Evolutionary conservation across 1,140 invertebrate species (phyloP), one percentile per base, ranked within the genome.

Genomic region (Heliconius eleuchia): DNA sequence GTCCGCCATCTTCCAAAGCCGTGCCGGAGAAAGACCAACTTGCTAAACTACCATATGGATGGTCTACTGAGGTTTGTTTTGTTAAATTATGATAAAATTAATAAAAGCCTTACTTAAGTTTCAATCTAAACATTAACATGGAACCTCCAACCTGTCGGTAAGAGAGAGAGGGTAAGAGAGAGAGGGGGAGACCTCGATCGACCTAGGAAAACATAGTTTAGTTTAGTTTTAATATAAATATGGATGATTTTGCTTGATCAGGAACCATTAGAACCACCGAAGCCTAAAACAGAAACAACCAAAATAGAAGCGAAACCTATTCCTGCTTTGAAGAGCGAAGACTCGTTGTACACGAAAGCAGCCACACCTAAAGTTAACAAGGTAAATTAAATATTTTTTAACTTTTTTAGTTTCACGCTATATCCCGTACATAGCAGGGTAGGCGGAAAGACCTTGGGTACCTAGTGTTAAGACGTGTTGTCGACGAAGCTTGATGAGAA

Each of bases 21-120:
- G 94, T 95, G n/a, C 88, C 93, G 5, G 94, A 95, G 75, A 95
- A 95, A 77, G 94, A 95, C 74, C 94, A 95, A 79, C 87, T 95
- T 1, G 94, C 94, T 0, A 95, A 95, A 72, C 80, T 94, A 18
- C 94, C 94, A 0, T 95, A 95, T 83, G 94, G 94, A 19, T 95
- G 94, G 94, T 91, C 89, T 42, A 84, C 91, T 57, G 94, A 95
- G 87, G 93, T 94, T 80, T 71, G 52, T 70, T 94, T 80, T 71
- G 52, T 70, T 77, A n/a, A 55, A 18, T 18, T 18, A 19, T 16
- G 16, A 5, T 16, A 16, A 16, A 16, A 46, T 16, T 0, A 46
- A 46, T 46, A 46, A 46, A 4, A 3, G 13, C 42, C 13, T 46
- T 46, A 46, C 42, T 13, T 16, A 46, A 46, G 13, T 46, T 4